Percentiles rank a stretch among this genome's conserved stretches.
Conservation (phyloP, 1,140 invertebrate genomes). For the Laodelphax striatellus region DNA sequence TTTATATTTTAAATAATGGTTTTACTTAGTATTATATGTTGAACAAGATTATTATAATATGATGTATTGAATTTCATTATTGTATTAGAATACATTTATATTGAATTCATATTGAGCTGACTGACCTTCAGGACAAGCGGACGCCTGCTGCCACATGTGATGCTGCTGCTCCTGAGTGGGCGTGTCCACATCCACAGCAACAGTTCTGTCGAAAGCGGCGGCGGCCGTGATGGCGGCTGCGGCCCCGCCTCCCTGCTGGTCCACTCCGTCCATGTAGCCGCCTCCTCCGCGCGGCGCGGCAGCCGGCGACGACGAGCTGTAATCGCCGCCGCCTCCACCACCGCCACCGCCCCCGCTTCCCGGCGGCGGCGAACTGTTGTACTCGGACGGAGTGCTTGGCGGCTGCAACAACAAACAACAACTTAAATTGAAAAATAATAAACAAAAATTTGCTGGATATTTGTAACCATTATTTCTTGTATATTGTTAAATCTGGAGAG, state of each 20-base stretch:
- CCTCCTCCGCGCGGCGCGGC: constrained; percentile 18
- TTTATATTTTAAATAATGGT: no score
- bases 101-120: no score
- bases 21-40: no score
- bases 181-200: constrained; percentile 27
- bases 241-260: background rate
- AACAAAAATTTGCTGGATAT: no score
- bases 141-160: constrained; percentile 26
- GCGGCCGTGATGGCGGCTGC: background rate
- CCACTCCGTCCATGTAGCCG: no score
- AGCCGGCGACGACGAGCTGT: constrained; percentile 21
- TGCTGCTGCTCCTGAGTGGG: constrained; percentile 6
- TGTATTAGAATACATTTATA: no score
- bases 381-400: background rate
- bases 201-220: constrained; percentile 27
- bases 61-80: no score
- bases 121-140: constrained; percentile 36
- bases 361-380: constrained; percentile 8
- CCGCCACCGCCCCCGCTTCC: background rate
- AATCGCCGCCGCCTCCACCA: background rate
- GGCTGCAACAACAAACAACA: background rate
- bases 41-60: no score
- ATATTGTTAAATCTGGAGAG: no score
- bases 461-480: no score
- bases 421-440: no score